Percentiles rank a stretch among this genome's conserved stretches.
phyloP scores from a whole-genome alignment of 2,888 invertebrate species.

The Plebejus melissa region DNA sequence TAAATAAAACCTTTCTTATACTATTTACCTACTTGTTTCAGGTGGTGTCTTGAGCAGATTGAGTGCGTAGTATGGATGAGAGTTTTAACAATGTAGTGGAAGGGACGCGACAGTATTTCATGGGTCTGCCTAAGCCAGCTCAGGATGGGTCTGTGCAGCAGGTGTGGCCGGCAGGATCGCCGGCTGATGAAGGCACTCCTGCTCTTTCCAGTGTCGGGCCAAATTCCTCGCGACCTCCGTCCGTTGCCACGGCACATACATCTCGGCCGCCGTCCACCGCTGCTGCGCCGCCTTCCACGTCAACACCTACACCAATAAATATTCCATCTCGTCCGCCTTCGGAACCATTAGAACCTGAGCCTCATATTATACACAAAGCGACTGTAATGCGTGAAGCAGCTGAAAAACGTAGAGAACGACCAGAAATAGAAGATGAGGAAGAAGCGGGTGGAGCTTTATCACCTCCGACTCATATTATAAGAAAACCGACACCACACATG shows the following conservation, averaged over 20 bases:
- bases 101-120: slow-evolving; percentile 90
- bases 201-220: slow-evolving; percentile 67
- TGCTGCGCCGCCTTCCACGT: slow-evolving; percentile 58
- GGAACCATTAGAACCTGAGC: slow-evolving; percentile 73
- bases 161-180: slow-evolving; percentile 57
- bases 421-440: slow-evolving; percentile 68
- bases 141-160: slow-evolving; percentile 61
- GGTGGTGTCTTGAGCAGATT: slow-evolving; percentile 51
- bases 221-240: slow-evolving; percentile 71
- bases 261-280: slow-evolving; percentile 75
- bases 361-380: slow-evolving; percentile 76
- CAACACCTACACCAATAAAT: slow-evolving; percentile 53
- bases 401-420: slow-evolving; percentile 67
- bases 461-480: slow-evolving; percentile 72
- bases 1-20: slow-evolving; percentile 14
- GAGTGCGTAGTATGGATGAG: slow-evolving; percentile 84
- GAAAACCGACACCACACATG: slow-evolving; percentile 60
- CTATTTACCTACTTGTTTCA: slow-evolving; percentile 40
- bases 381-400: slow-evolving; percentile 76
- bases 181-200: slow-evolving; percentile 63
- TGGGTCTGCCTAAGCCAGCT: slow-evolving; percentile 84
- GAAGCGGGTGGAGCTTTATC: slow-evolving; percentile 62
- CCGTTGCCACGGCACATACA: slow-evolving; percentile 64
- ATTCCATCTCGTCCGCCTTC: slow-evolving; percentile 71
- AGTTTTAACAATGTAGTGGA: slow-evolving; percentile 88